These are phyloP conservation scores for Diorhabda elongata DNA, from an alignment of 1,140 invertebrate genomes.

Conservation along the genomic window DNA sequence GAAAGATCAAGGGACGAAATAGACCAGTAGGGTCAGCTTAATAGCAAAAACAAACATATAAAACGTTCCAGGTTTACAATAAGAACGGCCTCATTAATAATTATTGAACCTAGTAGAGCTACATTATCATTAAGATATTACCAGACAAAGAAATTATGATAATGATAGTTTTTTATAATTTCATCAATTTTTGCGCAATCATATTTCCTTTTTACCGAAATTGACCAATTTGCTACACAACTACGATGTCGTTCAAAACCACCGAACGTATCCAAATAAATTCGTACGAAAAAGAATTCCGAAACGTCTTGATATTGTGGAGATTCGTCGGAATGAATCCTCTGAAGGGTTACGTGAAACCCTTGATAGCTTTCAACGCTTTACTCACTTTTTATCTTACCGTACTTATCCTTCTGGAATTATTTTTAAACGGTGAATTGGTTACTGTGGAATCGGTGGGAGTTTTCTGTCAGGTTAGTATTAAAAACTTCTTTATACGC, in stretches of 20 bases:
- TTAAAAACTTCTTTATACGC: neutral
- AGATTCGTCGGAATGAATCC: conserved; percentile 12
- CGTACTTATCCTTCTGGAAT: neutral
- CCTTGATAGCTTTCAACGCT: neutral
- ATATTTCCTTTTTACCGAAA: no score
- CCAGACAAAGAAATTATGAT: no score
- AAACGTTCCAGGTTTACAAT: no score
- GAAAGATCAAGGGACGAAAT: no score
- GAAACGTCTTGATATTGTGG: conserved; percentile 10
- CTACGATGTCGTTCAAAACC: neutral
- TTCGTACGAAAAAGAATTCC: conserved; percentile 9
- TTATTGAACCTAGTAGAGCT: no score
- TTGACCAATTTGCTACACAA: no score
- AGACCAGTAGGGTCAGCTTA: no score
- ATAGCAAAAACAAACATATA: no score
- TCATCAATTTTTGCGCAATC: no score
- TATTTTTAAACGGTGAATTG: conserved; percentile 4
- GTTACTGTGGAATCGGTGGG: conserved; percentile 5
- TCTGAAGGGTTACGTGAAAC: neutral
- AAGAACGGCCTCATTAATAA: no score
- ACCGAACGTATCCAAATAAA: neutral
- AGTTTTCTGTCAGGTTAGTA: conserved; percentile 7
- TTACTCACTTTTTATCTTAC: conserved; percentile 4
- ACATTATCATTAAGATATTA: no score
- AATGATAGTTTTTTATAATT: no score